Evolutionary conservation across 2,888 invertebrate genomes (phyloP), one percentile per base, ranked within the genome.

Genomic region (Zonitis immaculata): DNA sequence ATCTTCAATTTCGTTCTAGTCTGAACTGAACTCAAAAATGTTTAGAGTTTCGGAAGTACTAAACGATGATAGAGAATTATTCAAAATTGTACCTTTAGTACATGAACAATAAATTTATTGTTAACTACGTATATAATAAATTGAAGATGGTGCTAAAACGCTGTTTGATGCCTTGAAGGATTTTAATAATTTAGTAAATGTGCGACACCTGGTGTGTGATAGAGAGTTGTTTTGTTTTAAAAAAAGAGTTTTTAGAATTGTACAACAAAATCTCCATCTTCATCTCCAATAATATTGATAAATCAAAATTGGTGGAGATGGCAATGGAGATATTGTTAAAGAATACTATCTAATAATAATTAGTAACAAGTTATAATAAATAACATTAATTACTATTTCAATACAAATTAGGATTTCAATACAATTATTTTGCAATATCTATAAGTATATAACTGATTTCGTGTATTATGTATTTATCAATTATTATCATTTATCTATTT

Each of bases 111-210:
- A 35, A 58, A 62, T 68, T 71, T 65, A 64, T 73, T 75, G 73
- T 76, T 74, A 73, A 71, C 72, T 74, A 74, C 71, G 71, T 72
- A 27, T 4, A 22, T 22, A 26, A 26, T 26, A 28, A 18, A 35
- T 35, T 72, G 70, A 73, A 73, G 73, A 71, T 75, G 76, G 75
- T 75, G 75, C 75, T 75, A 76, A 66, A n/a, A 66, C 62, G 66
- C 73, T 70, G 73, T 69, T 69, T 73, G 39, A 39, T 39, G 74
- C 74, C 75, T 74, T 74, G 66, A 66, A 65, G 65, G 67, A 63
- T 62, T 62, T 65, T 64, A 43, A 59, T 55, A 52, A 46, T 56
- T 5, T 52, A 49, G 46, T 20, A 47, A 48, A 18, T 49, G 44
- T 56, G 65, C 62, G 59, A 63, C 68, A 68, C 60, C 68, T 62